These are phyloP conservation scores for Augochlora pura DNA, from an alignment of 1,140 invertebrate genomes.

Conservation along the genomic window DNA sequence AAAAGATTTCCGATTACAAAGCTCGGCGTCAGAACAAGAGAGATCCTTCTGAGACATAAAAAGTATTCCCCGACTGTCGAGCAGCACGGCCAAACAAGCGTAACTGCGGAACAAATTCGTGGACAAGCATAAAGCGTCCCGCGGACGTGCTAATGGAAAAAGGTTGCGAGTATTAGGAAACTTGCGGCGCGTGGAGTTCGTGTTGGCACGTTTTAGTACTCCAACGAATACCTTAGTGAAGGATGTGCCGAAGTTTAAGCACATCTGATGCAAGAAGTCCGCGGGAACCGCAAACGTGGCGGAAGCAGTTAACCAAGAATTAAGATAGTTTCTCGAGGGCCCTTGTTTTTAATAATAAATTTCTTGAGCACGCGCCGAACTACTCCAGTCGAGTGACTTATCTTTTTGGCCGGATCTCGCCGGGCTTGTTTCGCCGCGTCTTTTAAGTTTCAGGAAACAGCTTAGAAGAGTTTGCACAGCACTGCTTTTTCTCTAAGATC, in stretches of 20 bases:
- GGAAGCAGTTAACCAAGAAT: slow-evolving; percentile 58
- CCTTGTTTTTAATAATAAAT: slow-evolving; percentile 68
- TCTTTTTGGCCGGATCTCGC: neutral
- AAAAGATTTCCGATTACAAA: neutral
- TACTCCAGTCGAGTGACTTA: slow-evolving; percentile 6
- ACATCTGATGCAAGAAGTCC: slow-evolving; percentile 31
- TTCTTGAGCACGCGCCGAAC: slow-evolving; percentile 14
- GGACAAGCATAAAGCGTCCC: slow-evolving; percentile 13
- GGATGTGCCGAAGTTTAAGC: slow-evolving; percentile 50
- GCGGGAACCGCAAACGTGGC: slow-evolving; percentile 12
- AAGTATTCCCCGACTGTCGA: neutral
- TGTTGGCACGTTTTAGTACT: slow-evolving; percentile 38
- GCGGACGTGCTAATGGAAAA: slow-evolving; percentile 48
- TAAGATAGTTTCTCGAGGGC: slow-evolving; percentile 60
- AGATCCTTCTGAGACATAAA: neutral
- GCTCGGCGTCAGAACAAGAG: neutral
- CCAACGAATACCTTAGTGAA: slow-evolving; percentile 40
- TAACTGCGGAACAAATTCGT: slow-evolving; percentile 15
- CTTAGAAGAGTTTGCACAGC: no score
- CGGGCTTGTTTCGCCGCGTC: no score
- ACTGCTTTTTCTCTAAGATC: no score
- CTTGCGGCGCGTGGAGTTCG: slow-evolving; percentile 27
- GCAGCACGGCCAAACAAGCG: slow-evolving; percentile 13
- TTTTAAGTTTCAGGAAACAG: neutral
- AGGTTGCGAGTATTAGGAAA: slow-evolving; percentile 45